Percentiles rank a stretch among this genome's conserved stretches.
Evolutionary conservation across 2,797 vertebrate species (phyloP).

Genomic region (Alosa sapidissima): DNA sequence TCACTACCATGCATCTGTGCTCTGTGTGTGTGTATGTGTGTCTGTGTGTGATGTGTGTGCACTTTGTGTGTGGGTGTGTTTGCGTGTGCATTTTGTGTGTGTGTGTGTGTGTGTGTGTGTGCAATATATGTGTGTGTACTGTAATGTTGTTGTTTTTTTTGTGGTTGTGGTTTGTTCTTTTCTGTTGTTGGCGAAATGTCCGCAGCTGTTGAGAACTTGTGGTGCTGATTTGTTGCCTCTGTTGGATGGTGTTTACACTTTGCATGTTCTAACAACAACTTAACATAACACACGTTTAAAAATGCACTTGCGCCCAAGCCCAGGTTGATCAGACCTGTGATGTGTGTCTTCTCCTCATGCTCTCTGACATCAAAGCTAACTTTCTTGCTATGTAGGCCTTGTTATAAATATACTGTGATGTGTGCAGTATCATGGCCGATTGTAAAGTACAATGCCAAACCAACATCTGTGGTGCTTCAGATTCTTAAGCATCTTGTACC

Average conservation of each 20-base stretch:
- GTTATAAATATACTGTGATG: background rate
- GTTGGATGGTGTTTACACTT: background rate
- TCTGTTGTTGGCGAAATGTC: background rate
- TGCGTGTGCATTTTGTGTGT: background rate
- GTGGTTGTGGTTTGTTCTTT: background rate
- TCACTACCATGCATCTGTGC: constrained; percentile 65
- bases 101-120: background rate
- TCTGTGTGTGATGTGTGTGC: background rate
- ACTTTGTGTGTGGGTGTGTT: background rate
- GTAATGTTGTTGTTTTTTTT: background rate
- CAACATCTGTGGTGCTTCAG: background rate
- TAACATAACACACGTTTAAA: background rate
- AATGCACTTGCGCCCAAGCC: background rate
- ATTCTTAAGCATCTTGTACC: background rate
- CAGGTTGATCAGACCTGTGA: background rate
- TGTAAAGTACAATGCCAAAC: background rate
- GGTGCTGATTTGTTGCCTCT: background rate
- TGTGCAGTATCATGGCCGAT: background rate
- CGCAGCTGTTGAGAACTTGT: background rate
- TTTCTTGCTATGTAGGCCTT: background rate
- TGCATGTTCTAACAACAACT: background rate
- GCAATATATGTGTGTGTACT: background rate
- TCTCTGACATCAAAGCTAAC: background rate
- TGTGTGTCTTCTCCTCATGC: background rate
- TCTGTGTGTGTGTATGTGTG: constrained; percentile 44